These are phyloP conservation scores for Suricata suricatta DNA, from an alignment of 2,113 vertebrate species.

Conservation along the genomic window DNA sequence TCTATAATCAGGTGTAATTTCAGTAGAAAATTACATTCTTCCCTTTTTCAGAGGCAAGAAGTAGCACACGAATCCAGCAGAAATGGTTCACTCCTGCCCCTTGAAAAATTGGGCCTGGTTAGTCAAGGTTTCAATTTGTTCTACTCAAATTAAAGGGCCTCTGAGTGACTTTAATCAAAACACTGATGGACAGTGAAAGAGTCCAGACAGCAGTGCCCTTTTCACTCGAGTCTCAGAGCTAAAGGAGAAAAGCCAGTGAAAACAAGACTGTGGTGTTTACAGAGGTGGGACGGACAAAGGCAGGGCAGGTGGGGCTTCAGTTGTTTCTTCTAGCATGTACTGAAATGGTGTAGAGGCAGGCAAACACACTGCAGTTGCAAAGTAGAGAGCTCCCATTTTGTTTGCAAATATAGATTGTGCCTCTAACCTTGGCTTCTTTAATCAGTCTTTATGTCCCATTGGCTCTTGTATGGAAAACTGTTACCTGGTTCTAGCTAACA, in stretches of 20 bases:
- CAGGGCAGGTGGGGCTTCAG: neutral
- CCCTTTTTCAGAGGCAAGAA: constrained; percentile 16
- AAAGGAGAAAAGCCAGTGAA: constrained; percentile 47
- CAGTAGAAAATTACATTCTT: constrained; percentile 68
- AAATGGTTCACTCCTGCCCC: constrained; percentile 46
- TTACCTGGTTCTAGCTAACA: neutral
- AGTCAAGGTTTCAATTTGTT: constrained; percentile 59
- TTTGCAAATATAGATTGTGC: neutral
- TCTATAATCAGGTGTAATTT: constrained; percentile 58
- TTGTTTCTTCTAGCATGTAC: neutral
- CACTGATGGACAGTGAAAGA: constrained; percentile 43
- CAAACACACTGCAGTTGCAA: neutral
- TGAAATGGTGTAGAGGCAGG: neutral
- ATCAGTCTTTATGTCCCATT: neutral
- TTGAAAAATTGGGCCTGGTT: constrained; percentile 35
- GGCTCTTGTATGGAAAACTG: neutral
- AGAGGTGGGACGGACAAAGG: neutral
- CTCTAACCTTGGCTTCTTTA: neutral
- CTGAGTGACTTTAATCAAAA: constrained; percentile 70
- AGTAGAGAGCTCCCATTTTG: neutral
- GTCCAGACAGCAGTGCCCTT: constrained; percentile 29
- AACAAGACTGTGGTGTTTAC: neutral
- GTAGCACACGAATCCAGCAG: constrained; percentile 37
- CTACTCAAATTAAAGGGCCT: constrained; percentile 13
- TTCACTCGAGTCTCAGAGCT: constrained; percentile 18